Evolutionary conservation across 2,888 invertebrate genomes (phyloP).

Genomic region (Leucophenga maculata): DNA sequence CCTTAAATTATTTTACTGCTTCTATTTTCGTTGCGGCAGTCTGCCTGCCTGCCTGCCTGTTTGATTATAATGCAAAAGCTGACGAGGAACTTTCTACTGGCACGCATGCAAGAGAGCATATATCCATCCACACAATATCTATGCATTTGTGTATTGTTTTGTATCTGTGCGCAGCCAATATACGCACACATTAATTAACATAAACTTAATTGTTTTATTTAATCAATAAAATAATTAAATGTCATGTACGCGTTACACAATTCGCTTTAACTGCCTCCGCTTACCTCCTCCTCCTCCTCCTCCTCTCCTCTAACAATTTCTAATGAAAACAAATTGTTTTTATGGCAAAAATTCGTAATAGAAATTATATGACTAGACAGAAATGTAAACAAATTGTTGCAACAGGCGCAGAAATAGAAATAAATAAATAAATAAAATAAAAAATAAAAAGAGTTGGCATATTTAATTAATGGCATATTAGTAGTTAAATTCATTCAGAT

Average conservation of each 20-base stretch:
- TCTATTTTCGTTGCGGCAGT: conserved; percentile 22
- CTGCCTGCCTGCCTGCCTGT: conserved; percentile 11
- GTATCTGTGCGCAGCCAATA: conserved; percentile 18
- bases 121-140: background rate
- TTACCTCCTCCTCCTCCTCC: too few relatives aligned
- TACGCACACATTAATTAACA: conserved; percentile 55
- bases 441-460: conserved; percentile 5
- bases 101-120: background rate
- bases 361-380: background rate
- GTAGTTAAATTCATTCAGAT: background rate
- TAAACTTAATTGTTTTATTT: conserved; percentile 67
- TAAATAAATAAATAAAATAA: conserved; percentile 3
- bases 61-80: conserved; percentile 25
- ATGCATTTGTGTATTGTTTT: conserved; percentile 26
- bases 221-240: conserved; percentile 67
- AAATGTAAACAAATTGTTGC: background rate
- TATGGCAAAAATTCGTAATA: conserved; percentile 41
- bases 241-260: conserved; percentile 55
- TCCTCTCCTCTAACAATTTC: conserved; percentile 33
- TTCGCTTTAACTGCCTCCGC: background rate
- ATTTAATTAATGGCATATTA: conserved; percentile 15
- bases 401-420: background rate
- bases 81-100: background rate
- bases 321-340: conserved; percentile 65
- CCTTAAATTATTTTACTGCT: conserved; percentile 49